Conservation (phyloP, 2,888 invertebrate species). For the Myopa tessellatipennis region DNA sequence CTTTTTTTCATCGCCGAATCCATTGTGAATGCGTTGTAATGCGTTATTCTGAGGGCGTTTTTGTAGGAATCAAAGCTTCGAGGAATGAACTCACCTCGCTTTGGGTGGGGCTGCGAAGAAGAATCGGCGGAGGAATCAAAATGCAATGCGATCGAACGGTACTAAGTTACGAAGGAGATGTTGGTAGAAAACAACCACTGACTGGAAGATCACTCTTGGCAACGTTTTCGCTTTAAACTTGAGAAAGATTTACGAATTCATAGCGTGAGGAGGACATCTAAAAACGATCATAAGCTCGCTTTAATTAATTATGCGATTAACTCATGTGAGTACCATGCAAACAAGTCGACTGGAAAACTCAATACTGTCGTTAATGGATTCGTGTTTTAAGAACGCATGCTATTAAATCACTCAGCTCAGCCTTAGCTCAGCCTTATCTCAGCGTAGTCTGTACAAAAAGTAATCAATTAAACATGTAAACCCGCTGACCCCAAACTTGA, state of each 20-base stretch:
- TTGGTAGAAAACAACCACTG: too few species aligned
- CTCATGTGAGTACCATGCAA: conserved; percentile 7
- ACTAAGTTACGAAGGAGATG: background rate
- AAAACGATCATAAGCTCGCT: background rate
- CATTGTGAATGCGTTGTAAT: conserved; percentile 25
- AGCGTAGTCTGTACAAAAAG: background rate
- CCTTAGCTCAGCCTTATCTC: background rate
- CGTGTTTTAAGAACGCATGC: conserved; percentile 32
- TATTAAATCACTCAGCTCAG: background rate
- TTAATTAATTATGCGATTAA: background rate
- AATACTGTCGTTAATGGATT: background rate
- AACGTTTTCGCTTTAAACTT: background rate
- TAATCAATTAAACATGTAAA: conserved; percentile 31
- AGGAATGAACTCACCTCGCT: background rate
- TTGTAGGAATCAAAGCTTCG: background rate
- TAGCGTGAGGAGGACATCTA: background rate
- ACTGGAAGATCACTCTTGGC: background rate
- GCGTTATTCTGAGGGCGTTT: conserved; percentile 21
- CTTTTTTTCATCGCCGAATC: background rate
- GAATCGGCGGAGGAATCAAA: conserved; percentile 1
- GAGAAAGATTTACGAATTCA: background rate
- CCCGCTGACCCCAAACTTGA: conserved; percentile 36
- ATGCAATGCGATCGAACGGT: background rate
- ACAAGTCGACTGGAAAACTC: conserved; percentile 3
- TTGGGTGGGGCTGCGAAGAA: background rate